Evolutionary conservation across 2,113 vertebrate genomes (phyloP).

Genomic region (Tonatia bakeri): DNA sequence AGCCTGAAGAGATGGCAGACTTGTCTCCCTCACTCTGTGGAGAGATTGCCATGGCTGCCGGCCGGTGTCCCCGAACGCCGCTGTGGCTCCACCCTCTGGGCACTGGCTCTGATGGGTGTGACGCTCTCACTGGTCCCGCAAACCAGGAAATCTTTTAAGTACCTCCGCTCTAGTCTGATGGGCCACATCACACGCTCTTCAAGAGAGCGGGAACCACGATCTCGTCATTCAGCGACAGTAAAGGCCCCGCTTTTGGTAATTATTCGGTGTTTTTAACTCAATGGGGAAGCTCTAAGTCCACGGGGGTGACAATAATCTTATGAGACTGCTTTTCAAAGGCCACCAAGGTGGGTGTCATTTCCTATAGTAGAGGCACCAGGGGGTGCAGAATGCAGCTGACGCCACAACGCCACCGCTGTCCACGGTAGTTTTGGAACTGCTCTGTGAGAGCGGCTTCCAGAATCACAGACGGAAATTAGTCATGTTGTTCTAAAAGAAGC

Average conservation of each 20-base stretch:
- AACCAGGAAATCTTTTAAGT: not conserved
- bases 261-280: not conserved
- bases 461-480: not conserved
- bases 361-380: not conserved
- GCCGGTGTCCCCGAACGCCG: not conserved
- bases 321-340: not conserved
- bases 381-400: not conserved
- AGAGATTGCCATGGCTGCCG: rapidly evolving
- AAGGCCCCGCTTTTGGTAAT: not conserved
- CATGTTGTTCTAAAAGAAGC: not conserved
- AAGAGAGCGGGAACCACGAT: rapidly evolving
- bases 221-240: not conserved
- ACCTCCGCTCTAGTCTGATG: not conserved
- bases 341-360: not conserved
- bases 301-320: not conserved
- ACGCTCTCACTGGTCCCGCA: not conserved
- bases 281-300: not conserved
- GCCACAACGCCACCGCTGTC: not conserved
- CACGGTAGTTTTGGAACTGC: not conserved
- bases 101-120: not conserved
- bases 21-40: not conserved
- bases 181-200: not conserved
- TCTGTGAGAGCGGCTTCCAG: not conserved
- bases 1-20: constrained; percentile 8
- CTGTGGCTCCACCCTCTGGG: rapidly evolving